phyloP scores from a whole-genome alignment of 92 coral and sea anemone species.

The Paragorgia papillata region DNA sequence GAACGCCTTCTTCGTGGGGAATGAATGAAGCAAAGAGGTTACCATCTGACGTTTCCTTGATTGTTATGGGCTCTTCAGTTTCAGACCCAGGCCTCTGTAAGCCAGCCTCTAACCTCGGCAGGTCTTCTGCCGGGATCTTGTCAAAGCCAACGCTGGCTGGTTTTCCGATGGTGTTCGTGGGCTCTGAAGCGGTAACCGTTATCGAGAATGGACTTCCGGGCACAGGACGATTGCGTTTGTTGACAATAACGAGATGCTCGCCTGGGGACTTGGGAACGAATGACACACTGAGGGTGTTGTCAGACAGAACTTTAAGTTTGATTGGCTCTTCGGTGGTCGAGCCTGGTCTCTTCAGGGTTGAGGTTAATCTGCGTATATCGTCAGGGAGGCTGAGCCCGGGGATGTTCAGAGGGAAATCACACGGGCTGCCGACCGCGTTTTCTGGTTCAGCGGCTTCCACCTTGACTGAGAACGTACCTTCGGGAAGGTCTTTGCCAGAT shows the following conservation, averaged over 20 bases:
- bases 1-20: conserved; percentile 91
- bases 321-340: conserved; percentile 70
- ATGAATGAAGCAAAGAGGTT: conserved; percentile 88
- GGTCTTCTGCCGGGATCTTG: conserved; percentile 74
- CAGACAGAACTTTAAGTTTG: conserved; percentile 81
- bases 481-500: conserved; percentile 90
- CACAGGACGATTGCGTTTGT: conserved; percentile 69
- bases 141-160: conserved; percentile 68
- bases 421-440: conserved; percentile 43
- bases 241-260: conserved; percentile 73
- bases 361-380: conserved; percentile 69
- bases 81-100: conserved; percentile 80
- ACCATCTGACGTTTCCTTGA: conserved; percentile 86
- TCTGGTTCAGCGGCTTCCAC: conserved; percentile 63
- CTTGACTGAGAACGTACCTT: conserved; percentile 77
- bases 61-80: conserved; percentile 82
- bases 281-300: conserved; percentile 72
- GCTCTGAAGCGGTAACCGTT: conserved; percentile 84
- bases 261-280: conserved; percentile 86
- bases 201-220: conserved; percentile 92
- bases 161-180: conserved; percentile 84
- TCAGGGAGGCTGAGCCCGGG: not conserved
- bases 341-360: conserved; percentile 81
- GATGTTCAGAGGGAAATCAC: not conserved
- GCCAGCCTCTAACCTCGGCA: conserved; percentile 79